These are phyloP conservation scores for Mythimna albipuncta DNA, from an alignment of 2,888 invertebrate species.

Conservation along the genomic window DNA sequence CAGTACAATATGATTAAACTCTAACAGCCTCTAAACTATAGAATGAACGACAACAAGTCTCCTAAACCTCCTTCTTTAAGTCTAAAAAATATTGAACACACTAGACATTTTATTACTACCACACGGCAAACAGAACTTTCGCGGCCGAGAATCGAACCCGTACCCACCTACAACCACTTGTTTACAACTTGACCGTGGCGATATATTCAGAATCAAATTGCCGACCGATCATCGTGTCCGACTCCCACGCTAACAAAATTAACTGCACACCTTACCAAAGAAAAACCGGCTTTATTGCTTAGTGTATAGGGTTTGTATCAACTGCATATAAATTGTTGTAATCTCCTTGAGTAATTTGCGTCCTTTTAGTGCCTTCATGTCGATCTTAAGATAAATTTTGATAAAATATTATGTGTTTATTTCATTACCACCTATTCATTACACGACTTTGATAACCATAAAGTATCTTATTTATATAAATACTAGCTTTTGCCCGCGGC, in stretches of 20 bases:
- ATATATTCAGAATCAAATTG: constrained; percentile 88
- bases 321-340: constrained; percentile 48
- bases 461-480: not conserved
- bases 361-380: constrained; percentile 77
- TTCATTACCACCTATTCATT: constrained; percentile 48
- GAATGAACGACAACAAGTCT: constrained; percentile 49
- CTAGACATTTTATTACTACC: constrained; percentile 73
- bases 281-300: constrained; percentile 66
- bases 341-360: constrained; percentile 79
- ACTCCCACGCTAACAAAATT: constrained; percentile 81
- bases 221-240: constrained; percentile 85
- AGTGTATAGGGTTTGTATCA: constrained; percentile 35
- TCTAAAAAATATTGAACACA: constrained; percentile 67
- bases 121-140: constrained; percentile 80
- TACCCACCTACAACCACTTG: constrained; percentile 82
- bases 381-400: constrained; percentile 69
- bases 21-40: constrained; percentile 53
- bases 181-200: constrained; percentile 82
- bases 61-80: constrained; percentile 63
- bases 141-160: constrained; percentile 78
- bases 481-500: no score
- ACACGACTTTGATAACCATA: constrained; percentile 5
- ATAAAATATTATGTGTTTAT: constrained; percentile 68
- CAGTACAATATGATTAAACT: constrained; percentile 52
- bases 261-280: constrained; percentile 18